Evolutionary conservation across 2,888 invertebrate species (phyloP).

Genomic region (Dicycla oo): DNA sequence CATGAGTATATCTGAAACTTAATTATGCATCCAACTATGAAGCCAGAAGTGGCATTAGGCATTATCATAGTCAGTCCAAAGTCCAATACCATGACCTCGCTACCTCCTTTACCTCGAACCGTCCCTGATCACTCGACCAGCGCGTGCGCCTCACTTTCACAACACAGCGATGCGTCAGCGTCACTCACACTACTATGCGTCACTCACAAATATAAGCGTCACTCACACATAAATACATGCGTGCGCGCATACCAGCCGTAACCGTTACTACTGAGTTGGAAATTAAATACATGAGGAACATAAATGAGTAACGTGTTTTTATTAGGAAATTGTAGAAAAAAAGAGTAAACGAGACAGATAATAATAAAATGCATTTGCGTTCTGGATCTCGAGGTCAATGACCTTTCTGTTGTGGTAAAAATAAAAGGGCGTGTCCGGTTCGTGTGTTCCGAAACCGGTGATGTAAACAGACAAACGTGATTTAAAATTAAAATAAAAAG

Average conservation of each 20-base stretch:
- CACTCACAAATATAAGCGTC: slow-evolving; percentile 51
- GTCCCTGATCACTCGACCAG: slow-evolving; percentile 69
- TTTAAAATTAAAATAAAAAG: neutral
- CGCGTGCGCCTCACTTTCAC: slow-evolving; percentile 78
- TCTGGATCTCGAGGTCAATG: slow-evolving; percentile 14
- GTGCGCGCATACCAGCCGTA: slow-evolving; percentile 49
- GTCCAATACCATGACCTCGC: slow-evolving; percentile 44
- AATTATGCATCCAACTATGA: no score
- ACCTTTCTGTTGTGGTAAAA: slow-evolving; percentile 21
- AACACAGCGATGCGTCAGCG: slow-evolving; percentile 66
- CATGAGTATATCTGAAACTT: no score
- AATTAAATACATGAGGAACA: no score
- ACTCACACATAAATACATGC: slow-evolving; percentile 26
- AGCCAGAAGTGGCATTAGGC: no score
- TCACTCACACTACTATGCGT: slow-evolving; percentile 52
- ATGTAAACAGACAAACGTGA: slow-evolving; percentile 5
- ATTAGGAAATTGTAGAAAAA: slow-evolving; percentile 45
- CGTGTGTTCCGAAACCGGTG: neutral
- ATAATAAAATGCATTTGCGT: neutral
- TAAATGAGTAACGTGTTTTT: slow-evolving; percentile 50
- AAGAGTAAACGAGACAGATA: neutral
- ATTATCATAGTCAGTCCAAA: slow-evolving; percentile 24
- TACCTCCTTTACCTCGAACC: slow-evolving; percentile 63
- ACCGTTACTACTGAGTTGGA: slow-evolving; percentile 58
- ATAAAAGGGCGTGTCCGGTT: neutral